Conservation (phyloP, 2,888 invertebrate species). For the Lapara coniferarum region DNA sequence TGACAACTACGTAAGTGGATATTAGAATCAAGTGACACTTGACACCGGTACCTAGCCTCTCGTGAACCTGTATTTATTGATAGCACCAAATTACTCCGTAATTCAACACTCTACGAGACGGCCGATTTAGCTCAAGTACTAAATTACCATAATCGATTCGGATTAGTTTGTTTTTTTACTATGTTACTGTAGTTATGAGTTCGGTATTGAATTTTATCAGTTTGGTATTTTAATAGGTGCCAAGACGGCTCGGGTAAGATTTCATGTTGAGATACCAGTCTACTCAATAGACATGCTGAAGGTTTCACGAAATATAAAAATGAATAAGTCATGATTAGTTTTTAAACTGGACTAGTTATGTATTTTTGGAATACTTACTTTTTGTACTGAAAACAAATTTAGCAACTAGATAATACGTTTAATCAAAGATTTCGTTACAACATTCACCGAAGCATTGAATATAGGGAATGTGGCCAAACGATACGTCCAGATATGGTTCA, state of each 20-base stretch:
- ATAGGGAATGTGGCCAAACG: slow-evolving; percentile 12
- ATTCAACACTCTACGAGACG: slow-evolving; percentile 17
- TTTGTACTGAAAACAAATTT: background rate
- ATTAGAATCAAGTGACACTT: slow-evolving; percentile 16
- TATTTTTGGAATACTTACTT: too few relatives aligned
- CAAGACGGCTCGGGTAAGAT: background rate
- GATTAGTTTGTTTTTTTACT: slow-evolving; percentile 3
- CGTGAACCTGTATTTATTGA: slow-evolving; percentile 14
- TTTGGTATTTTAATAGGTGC: background rate
- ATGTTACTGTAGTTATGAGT: slow-evolving; percentile 1
- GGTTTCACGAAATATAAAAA: too few relatives aligned
- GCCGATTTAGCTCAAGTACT: slow-evolving; percentile 4
- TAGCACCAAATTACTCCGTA: slow-evolving; percentile 20
- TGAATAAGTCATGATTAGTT: too few relatives aligned
- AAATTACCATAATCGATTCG: slow-evolving; percentile 23
- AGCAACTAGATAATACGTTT: background rate
- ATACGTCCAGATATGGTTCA: slow-evolving; percentile 14
- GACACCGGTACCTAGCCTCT: background rate
- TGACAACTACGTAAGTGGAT: slow-evolving; percentile 11
- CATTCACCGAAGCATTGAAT: slow-evolving; percentile 8
- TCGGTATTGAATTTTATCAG: background rate
- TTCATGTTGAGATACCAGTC: background rate
- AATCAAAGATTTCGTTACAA: background rate
- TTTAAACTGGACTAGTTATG: too few relatives aligned
- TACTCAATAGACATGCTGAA: background rate